These are phyloP conservation scores for Ptychobarbus kaznakovi DNA, from an alignment of 2,797 vertebrate species.

Conservation along the genomic window DNA sequence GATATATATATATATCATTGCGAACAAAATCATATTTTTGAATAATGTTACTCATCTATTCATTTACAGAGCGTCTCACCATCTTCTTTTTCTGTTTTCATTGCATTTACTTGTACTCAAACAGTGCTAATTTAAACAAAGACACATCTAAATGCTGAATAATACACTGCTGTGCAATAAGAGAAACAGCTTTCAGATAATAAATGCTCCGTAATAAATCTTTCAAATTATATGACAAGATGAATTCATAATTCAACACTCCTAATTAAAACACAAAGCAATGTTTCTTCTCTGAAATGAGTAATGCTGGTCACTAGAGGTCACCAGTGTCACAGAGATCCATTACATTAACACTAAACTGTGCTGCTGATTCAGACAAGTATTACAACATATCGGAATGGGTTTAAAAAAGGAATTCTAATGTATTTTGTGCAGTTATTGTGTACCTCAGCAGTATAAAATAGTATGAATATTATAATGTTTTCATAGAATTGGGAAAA, in stretches of 20 bases:
- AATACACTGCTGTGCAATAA: background rate
- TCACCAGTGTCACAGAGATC: conserved; percentile 15
- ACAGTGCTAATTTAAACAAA: background rate
- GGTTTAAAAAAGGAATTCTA: background rate
- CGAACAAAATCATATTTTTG: background rate
- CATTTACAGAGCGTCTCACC: background rate
- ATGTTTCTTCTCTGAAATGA: background rate
- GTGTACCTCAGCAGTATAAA: background rate
- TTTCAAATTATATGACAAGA: background rate
- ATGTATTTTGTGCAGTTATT: background rate
- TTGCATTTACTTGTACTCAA: background rate
- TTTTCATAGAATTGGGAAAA: background rate
- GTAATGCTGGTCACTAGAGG: conserved; percentile 29
- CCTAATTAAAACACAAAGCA: background rate
- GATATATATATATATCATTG: too few species aligned
- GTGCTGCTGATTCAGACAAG: background rate
- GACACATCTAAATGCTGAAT: background rate
- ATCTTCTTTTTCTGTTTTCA: background rate
- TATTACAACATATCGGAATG: background rate
- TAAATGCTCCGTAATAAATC: background rate
- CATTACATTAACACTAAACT: background rate
- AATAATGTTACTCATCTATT: background rate
- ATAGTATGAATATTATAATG: background rate
- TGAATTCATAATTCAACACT: background rate
- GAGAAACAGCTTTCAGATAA: background rate